Evolutionary conservation across 2,113 vertebrate genomes (phyloP).

Genomic region (Pampusana beccarii): DNA sequence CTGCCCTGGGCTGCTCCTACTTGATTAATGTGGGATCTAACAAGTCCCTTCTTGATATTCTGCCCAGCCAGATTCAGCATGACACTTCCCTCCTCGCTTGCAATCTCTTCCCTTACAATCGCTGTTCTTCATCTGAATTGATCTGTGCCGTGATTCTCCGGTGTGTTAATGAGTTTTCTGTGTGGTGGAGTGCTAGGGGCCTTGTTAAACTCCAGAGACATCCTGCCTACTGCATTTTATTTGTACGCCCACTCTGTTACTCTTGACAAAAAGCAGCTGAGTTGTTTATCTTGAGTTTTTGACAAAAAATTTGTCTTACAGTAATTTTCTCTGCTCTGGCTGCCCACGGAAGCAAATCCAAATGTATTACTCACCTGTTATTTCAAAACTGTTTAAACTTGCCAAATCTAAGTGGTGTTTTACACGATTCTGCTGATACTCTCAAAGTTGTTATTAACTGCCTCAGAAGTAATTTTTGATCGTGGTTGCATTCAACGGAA

Average conservation of each 20-base stretch:
- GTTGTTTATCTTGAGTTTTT: conserved; percentile 54
- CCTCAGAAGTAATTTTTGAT: conserved; percentile 60
- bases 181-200: neutral
- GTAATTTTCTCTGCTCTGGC: conserved; percentile 59
- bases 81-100: conserved; percentile 32
- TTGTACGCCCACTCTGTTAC: conserved; percentile 38
- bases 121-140: conserved; percentile 37
- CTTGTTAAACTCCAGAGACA: conserved; percentile 30
- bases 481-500: conserved; percentile 42
- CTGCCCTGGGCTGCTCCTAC: neutral
- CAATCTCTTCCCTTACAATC: conserved; percentile 18
- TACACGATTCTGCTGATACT: conserved; percentile 59
- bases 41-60: conserved; percentile 55
- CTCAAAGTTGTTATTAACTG: conserved; percentile 57
- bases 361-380: conserved; percentile 64
- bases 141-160: conserved; percentile 17
- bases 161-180: conserved; percentile 57
- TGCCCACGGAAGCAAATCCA: conserved; percentile 28
- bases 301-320: conserved; percentile 44
- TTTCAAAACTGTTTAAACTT: conserved; percentile 60
- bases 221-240: conserved; percentile 49
- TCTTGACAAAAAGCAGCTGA: conserved; percentile 41
- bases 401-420: conserved; percentile 52
- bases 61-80: conserved; percentile 42
- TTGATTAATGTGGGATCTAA: conserved; percentile 62